These are phyloP conservation scores for Nycticorax nycticorax DNA, from an alignment of 2,113 vertebrate species.

Conservation along the genomic window DNA sequence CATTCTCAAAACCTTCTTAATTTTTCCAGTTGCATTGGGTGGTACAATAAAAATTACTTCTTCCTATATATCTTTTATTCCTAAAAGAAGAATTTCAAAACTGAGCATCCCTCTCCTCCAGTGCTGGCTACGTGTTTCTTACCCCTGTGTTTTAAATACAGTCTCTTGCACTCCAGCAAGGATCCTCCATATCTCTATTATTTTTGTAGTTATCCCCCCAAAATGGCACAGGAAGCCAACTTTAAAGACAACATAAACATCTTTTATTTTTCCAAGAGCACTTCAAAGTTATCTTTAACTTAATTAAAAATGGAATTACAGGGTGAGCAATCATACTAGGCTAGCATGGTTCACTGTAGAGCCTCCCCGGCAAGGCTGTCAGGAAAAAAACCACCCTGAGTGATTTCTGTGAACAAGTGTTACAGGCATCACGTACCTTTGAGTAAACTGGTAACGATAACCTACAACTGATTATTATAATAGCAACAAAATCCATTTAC, in stretches of 20 bases:
- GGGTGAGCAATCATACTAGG: background rate
- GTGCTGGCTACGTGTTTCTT: background rate
- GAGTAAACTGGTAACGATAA: background rate
- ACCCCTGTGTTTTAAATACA: background rate
- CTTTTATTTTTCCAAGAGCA: conserved; percentile 14
- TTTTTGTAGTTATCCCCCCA: background rate
- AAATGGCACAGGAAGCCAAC: background rate
- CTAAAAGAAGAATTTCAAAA: background rate
- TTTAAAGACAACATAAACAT: background rate
- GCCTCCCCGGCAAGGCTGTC: background rate
- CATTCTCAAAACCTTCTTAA: background rate
- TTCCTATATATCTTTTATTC: background rate
- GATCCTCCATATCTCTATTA: background rate
- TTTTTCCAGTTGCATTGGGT: background rate
- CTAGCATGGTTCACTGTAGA: background rate
- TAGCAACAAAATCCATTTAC: background rate
- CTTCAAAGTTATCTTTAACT: conserved; percentile 23
- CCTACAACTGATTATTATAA: background rate
- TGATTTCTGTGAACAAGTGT: background rate
- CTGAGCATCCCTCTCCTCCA: background rate
- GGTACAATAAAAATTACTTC: background rate
- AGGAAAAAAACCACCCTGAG: background rate
- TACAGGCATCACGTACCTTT: background rate
- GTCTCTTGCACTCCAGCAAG: background rate
- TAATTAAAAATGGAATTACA: conserved; percentile 6